Evolutionary conservation across 2,888 invertebrate genomes (phyloP), one percentile per base, ranked within the genome.

Genomic region (Eupithecia centaureata): DNA sequence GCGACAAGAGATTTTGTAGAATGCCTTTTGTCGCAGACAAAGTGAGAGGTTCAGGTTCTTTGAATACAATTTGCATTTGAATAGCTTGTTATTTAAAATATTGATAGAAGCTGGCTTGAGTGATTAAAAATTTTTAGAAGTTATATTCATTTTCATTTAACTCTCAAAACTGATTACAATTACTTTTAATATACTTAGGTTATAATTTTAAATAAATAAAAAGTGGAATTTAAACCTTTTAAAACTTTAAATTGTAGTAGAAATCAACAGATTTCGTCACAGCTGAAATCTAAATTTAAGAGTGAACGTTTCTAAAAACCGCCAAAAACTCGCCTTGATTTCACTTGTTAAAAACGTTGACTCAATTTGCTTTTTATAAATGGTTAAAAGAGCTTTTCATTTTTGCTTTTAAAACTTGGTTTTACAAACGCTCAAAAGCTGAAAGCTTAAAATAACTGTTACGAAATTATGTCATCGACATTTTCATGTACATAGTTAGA

Each of bases 361-460:
- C 80, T 80, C 82, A 83, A 82, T 83, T 86, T 82, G 82, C 77
- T 84, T 79, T 78, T 75, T 78, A 68, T 68, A 80, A 77, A 82
- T 81, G 82, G 85, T 86, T 84, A 83, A 80, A 79, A 74, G 77
- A 76, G 79, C 51, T 58, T 82, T 85, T 79, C 79, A 79, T 82
- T 86, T 86, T 85, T 82, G 81, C 81, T 78, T 82, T 82, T 82
- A 81, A 82, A 85, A 77, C 76, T 65, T 77, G 81, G 79, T 84
- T 83, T 82, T 75, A 64, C 61, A 77, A 78, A 82, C 83, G 76
- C 79, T 81, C 74, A 80, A 79, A 82, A 75, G 77, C 61, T 63
- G 63, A 73, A 74, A 76, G 62, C 18, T 32, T 42, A 63, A 58
- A 18, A 18, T 42, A 8, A 35, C 60, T 42, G 54, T 58, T 81